Evolutionary conservation across 2,797 vertebrate genomes (phyloP), one percentile per base, ranked within the genome.

Genomic region (Pangasius djambal): DNA sequence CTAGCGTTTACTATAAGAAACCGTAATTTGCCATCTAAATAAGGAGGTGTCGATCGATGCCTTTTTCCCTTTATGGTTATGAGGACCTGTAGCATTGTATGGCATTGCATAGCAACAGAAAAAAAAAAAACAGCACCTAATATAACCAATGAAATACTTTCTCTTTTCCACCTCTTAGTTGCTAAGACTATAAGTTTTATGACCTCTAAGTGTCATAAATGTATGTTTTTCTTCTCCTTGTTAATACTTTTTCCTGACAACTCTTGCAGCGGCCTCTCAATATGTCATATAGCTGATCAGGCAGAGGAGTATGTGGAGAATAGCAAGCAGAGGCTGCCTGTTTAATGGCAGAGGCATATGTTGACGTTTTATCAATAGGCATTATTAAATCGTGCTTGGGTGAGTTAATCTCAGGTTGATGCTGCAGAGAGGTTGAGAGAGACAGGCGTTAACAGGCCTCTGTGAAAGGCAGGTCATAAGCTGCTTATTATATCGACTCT

Each of bases 401-500:
- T 95, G 95, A 96, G 95, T 95, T 96, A 96, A 96, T 97, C 96
- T 96, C 92, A 84, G 92, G 92, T 86, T 88, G 93, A 95, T 94
- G 94, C 94, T 93, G 94, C 95, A 92, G 96, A 96, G 97, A 98
- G 97, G 97, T 98, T 97, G 97, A 97, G 97, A 98, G 97, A 97
- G 97, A 97, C 96, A 95, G 97, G 96, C 97, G 97, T 97, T 96
- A 96, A 96, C 96, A 89, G 90, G 89, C 85, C 96, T 96, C 95
- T 96, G 95, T 96, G 96, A 96, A 97, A 97, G 97, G 96, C 95
- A 96, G 96, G 96, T 96, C 96, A 96, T 99, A 99, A 99, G 98
- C 98, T 96, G 97, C 98, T 99, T 99, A 99, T 99, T 99, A 98
- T 99, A 99, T 98, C 97, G 98, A 99, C 98, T 97, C 97, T 97